Evolutionary conservation across 1,140 invertebrate genomes (phyloP), one percentile per base, ranked within the genome.

Genomic region (Eurosta solidaginis): DNA sequence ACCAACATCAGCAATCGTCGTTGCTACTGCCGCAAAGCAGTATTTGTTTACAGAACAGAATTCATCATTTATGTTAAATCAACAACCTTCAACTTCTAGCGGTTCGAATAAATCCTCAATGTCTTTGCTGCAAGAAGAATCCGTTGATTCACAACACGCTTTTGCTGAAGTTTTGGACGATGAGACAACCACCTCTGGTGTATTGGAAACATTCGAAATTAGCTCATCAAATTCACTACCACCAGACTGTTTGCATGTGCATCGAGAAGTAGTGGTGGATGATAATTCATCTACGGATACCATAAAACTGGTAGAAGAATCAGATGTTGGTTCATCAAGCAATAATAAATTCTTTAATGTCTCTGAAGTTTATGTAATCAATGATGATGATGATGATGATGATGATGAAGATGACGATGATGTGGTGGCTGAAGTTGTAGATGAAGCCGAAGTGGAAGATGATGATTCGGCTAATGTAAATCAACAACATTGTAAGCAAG

Each of bases 151-250:
- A 74, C 84, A 84, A 80, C 85, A 86, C 81, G 85, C 80, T 73
- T 86, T 82, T 78, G 83, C 83, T 77, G 84, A 85, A 80, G 85
- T 86, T 25, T 79, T 86, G 47, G 85, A 86, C 76, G 85, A 86
- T 80, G 85, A 86, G 80, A 86, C 82, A 50, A 86, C 85, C 42
- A 79, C 81, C 29, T 81, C 81, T 6, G 83, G 82, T 3, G 82
- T 83, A 42, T 80, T 83, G 63, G 83, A 84, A 54, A 81, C 82
- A 42, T 86, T 81, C 68, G 85, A 86, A 78, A 86, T 86, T 68
- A 86, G 83, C 79, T 86, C 85, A 80, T 86, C 85, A 78, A 86
- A 86, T 63, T 84, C 83, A 77, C 76, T 86, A 79, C 85, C 85
- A 22, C 49, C 77, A 36, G 82, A 76, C 47, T 81, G 81, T 76